Evolutionary conservation across 2,888 invertebrate genomes (phyloP).

Genomic region (Cancer borealis): DNA sequence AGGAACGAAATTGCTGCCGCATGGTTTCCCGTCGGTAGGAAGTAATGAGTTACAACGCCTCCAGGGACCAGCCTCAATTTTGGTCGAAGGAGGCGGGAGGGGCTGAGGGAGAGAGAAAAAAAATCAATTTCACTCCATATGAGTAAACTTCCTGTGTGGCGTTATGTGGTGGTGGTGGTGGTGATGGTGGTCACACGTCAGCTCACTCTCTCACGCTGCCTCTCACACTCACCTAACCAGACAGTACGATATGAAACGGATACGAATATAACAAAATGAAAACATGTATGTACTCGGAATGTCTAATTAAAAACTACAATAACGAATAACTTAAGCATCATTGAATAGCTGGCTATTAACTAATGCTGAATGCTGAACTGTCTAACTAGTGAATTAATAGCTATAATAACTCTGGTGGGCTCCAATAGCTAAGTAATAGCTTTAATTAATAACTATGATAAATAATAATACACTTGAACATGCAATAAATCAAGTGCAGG

Average conservation of each 20-base stretch:
- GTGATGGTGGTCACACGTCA: background rate
- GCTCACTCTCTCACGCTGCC: background rate
- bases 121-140: constrained; percentile 1
- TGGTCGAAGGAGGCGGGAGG: background rate
- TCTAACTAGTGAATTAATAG: background rate
- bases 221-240: background rate
- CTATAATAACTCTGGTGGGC: background rate
- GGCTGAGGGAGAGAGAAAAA: background rate
- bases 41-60: constrained; percentile 8
- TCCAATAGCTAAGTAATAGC: background rate
- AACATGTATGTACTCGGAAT: background rate
- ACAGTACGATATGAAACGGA: background rate
- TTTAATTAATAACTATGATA: background rate
- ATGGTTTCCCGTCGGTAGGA: background rate
- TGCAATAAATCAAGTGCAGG: background rate
- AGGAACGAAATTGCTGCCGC: constrained; percentile 22
- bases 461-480: constrained; percentile 1
- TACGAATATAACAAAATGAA: background rate
- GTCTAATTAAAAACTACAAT: background rate
- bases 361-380: background rate
- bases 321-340: background rate
- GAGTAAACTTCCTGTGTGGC: constrained; percentile 22
- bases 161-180: background rate
- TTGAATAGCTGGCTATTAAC: background rate
- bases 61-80: background rate